Evolutionary conservation across 1,140 invertebrate species (phyloP).

Genomic region (Brachionus angularis): DNA sequence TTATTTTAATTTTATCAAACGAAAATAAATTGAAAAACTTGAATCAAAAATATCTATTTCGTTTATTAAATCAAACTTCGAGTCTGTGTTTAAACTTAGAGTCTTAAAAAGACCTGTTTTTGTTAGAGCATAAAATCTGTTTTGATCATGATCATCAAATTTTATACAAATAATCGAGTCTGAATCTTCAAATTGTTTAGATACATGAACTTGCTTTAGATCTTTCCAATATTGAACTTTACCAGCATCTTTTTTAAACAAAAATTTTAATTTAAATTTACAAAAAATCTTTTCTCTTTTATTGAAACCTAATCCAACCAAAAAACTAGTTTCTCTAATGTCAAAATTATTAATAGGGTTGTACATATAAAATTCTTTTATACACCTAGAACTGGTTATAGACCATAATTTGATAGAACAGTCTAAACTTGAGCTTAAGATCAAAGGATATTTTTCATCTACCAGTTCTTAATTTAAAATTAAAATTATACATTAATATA

Average conservation of each 20-base stretch:
- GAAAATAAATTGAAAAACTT: too few species aligned
- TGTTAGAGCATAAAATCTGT: slow-evolving; percentile 14
- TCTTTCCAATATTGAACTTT: slow-evolving; percentile 34
- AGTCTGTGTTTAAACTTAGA: neutral
- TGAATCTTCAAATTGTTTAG: neutral
- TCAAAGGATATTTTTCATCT: neutral
- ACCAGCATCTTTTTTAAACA: slow-evolving; percentile 31
- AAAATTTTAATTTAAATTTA: neutral
- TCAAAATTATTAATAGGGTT: slow-evolving; percentile 35
- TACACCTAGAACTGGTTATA: neutral
- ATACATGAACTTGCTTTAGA: neutral
- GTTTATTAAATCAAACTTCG: too few species aligned
- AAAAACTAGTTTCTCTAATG: neutral
- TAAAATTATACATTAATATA: too few species aligned
- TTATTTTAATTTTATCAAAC: too few species aligned
- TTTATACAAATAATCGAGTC: slow-evolving; percentile 15
- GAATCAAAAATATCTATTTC: too few species aligned
- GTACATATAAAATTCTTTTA: slow-evolving; percentile 36
- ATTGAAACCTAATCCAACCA: slow-evolving; percentile 1
- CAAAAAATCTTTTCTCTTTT: neutral
- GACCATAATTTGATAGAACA: slow-evolving; percentile 34
- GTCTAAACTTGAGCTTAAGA: slow-evolving; percentile 31
- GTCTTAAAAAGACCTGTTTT: slow-evolving; percentile 16
- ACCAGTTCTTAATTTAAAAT: too few species aligned
- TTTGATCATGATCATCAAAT: neutral